Evolutionary conservation across 2,797 vertebrate genomes (phyloP).

Genomic region (Gila robusta): DNA sequence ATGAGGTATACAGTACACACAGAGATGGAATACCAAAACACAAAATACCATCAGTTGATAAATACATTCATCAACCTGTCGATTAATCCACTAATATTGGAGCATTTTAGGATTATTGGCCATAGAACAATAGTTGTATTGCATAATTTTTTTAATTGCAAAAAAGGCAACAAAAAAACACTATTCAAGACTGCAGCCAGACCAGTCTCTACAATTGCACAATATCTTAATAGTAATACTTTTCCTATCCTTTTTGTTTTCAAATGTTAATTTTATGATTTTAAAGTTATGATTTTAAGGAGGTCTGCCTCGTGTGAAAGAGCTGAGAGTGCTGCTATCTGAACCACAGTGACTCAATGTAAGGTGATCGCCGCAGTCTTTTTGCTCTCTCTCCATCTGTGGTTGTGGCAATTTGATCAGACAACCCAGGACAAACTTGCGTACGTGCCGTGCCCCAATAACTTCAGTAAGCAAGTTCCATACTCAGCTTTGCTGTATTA

Average conservation of each 20-base stretch:
- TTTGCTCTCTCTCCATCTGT: neutral
- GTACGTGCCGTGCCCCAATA: slow-evolving; percentile 25
- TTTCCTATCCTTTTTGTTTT: neutral
- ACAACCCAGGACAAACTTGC: slow-evolving; percentile 39
- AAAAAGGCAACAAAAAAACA: neutral
- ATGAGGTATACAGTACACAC: neutral
- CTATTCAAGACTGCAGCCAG: neutral
- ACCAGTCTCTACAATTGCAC: neutral
- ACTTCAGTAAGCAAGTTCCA: slow-evolving; percentile 38
- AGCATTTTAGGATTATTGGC: neutral
- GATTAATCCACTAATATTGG: neutral
- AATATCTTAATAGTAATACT: neutral
- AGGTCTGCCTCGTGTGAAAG: neutral
- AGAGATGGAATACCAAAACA: too few species aligned
- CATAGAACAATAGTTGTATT: neutral
- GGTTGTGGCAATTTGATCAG: slow-evolving; percentile 30
- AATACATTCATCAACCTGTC: neutral
- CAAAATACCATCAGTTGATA: neutral
- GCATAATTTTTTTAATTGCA: neutral
- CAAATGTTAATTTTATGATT: neutral
- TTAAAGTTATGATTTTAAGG: neutral
- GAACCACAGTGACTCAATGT: slow-evolving; percentile 27
- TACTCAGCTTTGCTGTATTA: slow-evolving; percentile 59
- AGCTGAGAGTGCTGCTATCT: neutral
- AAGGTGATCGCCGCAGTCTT: slow-evolving; percentile 31